These are phyloP conservation scores for Cephalopterus ornatus DNA, from an alignment of 2,113 vertebrate genomes.

Conservation along the genomic window DNA sequence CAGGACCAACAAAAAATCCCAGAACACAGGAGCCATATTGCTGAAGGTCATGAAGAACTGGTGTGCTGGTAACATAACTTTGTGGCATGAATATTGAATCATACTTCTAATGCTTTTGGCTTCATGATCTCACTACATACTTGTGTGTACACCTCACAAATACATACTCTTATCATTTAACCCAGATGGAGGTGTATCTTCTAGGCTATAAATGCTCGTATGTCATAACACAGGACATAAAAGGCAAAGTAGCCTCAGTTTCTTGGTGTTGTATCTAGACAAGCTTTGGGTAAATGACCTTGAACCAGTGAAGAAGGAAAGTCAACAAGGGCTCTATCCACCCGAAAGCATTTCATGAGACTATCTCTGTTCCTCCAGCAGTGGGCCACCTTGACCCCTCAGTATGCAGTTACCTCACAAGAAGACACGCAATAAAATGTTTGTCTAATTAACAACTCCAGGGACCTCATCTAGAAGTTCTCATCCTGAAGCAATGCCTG, in stretches of 20 bases:
- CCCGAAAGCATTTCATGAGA: background rate
- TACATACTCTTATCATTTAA: background rate
- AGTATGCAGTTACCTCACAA: background rate
- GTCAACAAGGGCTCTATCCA: background rate
- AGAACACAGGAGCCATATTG: background rate
- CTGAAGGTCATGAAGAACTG: background rate
- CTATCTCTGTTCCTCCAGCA: background rate
- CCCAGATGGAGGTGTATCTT: background rate
- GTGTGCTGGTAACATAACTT: background rate
- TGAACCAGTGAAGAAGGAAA: background rate
- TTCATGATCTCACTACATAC: background rate
- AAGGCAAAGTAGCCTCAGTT: background rate
- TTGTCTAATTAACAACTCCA: background rate
- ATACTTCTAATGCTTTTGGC: background rate
- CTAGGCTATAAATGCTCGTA: background rate
- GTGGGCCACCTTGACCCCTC: background rate
- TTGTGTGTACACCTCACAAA: background rate
- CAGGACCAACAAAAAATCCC: background rate
- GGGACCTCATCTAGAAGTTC: background rate
- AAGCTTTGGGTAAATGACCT: background rate
- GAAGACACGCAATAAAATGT: background rate
- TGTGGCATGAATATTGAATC: background rate
- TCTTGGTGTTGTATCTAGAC: background rate
- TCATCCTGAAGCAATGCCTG: background rate
- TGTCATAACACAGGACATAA: background rate